Evolutionary conservation across 2,888 invertebrate species (phyloP).

Genomic region (Idaea biselata): DNA sequence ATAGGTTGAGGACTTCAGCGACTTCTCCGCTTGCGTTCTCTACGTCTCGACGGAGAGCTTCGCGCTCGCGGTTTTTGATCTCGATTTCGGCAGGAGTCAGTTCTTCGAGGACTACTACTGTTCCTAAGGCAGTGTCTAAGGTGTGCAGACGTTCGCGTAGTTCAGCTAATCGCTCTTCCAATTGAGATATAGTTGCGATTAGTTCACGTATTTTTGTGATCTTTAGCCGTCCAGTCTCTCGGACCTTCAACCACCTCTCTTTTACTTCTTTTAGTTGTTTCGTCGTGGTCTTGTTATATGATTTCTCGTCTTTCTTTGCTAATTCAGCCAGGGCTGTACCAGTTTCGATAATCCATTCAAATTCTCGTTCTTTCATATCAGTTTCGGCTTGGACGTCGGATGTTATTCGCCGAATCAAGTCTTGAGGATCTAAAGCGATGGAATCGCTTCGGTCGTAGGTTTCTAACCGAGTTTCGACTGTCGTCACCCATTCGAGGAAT

Average conservation of each 20-base stretch:
- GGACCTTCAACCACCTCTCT: constrained; percentile 85
- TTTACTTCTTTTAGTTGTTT: constrained; percentile 82
- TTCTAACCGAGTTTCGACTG: constrained; percentile 84
- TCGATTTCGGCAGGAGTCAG: constrained; percentile 84
- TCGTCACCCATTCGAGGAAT: constrained; percentile 86
- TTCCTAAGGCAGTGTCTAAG: constrained; percentile 85
- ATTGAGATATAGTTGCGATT: constrained; percentile 84
- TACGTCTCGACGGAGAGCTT: constrained; percentile 86
- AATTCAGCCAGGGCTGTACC: constrained; percentile 84
- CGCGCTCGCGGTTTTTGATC: constrained; percentile 85
- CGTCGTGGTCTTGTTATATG: constrained; percentile 73
- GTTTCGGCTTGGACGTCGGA: constrained; percentile 89
- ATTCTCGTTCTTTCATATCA: constrained; percentile 87
- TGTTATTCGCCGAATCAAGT: constrained; percentile 85
- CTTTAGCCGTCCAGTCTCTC: constrained; percentile 83
- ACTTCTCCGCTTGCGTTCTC: constrained; percentile 89
- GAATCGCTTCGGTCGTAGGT: constrained; percentile 76
- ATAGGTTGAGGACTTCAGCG: constrained; percentile 88
- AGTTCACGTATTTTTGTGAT: constrained; percentile 87
- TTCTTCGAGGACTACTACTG: constrained; percentile 84
- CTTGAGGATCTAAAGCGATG: constrained; percentile 84
- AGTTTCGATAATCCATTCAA: constrained; percentile 87
- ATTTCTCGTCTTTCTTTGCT: constrained; percentile 82
- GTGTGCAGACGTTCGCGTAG: constrained; percentile 86
- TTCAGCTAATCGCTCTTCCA: constrained; percentile 87